Evolutionary conservation across 2,797 vertebrate genomes (phyloP).

Genomic region (Orestias chungarensis): DNA sequence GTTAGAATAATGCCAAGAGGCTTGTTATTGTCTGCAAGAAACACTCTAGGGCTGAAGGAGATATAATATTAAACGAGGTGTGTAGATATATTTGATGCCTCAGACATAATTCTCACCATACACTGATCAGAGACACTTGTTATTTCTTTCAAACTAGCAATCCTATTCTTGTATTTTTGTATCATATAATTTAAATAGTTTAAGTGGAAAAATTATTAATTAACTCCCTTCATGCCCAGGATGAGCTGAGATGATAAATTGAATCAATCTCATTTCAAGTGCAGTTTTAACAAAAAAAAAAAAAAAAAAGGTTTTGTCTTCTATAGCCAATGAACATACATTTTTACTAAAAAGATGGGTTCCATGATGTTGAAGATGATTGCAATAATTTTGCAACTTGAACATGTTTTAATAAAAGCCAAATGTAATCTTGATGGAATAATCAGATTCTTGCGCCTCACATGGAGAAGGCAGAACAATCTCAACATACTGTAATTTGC

Average conservation of each 20-base stretch:
- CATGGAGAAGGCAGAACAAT: background rate
- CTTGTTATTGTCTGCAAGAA: background rate
- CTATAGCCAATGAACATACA: background rate
- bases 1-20: background rate
- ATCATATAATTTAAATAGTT: background rate
- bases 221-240: background rate
- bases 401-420: constrained; percentile 21
- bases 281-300: background rate
- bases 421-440: constrained; percentile 6
- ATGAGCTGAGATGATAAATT: background rate
- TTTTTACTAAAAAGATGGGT: background rate
- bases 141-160: background rate
- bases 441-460: background rate
- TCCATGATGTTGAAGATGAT: background rate
- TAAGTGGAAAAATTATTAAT: background rate
- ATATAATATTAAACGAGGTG: too few species aligned
- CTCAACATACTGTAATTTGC: constrained; percentile 39
- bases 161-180: background rate
- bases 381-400: background rate
- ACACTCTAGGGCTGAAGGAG: background rate
- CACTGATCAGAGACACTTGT: background rate
- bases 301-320: background rate
- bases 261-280: background rate
- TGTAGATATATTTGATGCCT: background rate
- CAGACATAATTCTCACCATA: background rate